These are phyloP conservation scores for Dryomyza anilis DNA, from an alignment of 2,888 invertebrate genomes.

Conservation along the genomic window DNA sequence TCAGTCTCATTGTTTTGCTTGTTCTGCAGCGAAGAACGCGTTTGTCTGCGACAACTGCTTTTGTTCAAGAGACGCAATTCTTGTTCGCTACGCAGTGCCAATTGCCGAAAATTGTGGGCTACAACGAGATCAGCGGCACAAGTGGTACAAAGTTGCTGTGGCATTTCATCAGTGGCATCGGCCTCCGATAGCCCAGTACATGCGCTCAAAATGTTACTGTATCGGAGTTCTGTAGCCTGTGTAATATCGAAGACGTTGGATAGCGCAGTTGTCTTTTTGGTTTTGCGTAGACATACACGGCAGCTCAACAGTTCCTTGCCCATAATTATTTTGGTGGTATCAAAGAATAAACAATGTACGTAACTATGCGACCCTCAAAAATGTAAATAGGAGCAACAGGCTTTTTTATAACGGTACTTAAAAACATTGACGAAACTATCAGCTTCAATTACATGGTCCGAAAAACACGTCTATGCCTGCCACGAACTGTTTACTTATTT, in stretches of 20 bases:
- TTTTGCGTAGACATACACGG: conserved; percentile 35
- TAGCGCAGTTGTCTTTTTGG: conserved; percentile 31
- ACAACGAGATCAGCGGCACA: conserved; percentile 36
- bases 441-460: too few species aligned
- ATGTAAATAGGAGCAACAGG: too few species aligned
- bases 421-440: too few species aligned
- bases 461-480: too few species aligned
- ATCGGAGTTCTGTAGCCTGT: not conserved
- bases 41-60: not conserved
- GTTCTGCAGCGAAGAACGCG: too few species aligned
- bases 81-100: conserved; percentile 37
- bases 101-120: conserved; percentile 34
- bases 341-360: too few species aligned
- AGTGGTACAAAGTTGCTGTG: conserved; percentile 38
- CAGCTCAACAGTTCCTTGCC: conserved; percentile 31
- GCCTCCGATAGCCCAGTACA: conserved; percentile 43
- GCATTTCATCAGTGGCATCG: conserved; percentile 34
- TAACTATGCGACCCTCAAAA: too few species aligned
- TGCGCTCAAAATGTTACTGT: conserved; percentile 26
- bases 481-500: not conserved
- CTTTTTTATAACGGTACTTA: too few species aligned
- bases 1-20: not conserved
- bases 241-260: conserved; percentile 7
- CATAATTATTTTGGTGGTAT: too few species aligned
- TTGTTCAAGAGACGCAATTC: conserved; percentile 29